Evolutionary conservation across 2,888 invertebrate species (phyloP).

Genomic region (Drosophila fulvimacula): DNA sequence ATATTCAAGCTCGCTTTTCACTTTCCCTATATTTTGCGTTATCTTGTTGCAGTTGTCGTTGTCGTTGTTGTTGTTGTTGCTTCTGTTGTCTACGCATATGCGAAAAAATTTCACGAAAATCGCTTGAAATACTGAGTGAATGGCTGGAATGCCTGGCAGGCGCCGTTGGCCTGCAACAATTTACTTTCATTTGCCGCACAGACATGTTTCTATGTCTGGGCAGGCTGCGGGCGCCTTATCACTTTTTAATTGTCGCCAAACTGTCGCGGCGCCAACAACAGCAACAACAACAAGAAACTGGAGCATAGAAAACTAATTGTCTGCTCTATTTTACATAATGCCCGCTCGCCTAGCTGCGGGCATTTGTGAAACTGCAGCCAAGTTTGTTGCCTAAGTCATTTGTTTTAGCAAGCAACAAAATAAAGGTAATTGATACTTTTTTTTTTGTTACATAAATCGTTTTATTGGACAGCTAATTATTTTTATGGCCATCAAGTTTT

Average conservation of each 20-base stretch:
- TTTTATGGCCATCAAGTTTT: slow-evolving; percentile 8
- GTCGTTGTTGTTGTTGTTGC: slow-evolving; percentile 12
- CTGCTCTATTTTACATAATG: slow-evolving; percentile 83
- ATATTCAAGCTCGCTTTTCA: slow-evolving; percentile 59
- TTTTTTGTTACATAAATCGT: slow-evolving; percentile 13
- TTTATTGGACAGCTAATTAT: slow-evolving; percentile 7
- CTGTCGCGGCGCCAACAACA: slow-evolving; percentile 34
- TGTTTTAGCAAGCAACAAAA: slow-evolving; percentile 40
- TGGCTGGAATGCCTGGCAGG: slow-evolving; percentile 74
- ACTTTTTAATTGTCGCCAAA: slow-evolving; percentile 74
- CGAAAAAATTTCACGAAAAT: slow-evolving; percentile 62
- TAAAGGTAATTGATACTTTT: background rate
- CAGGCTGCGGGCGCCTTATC: slow-evolving; percentile 70
- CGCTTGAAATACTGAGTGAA: slow-evolving; percentile 43
- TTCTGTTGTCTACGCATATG: slow-evolving; percentile 60
- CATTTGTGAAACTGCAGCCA: slow-evolving; percentile 20
- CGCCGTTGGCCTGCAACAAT: slow-evolving; percentile 68
- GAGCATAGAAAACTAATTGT: slow-evolving; percentile 84
- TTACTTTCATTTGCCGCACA: slow-evolving; percentile 73
- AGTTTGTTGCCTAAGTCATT: slow-evolving; percentile 78
- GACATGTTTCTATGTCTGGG: slow-evolving; percentile 10
- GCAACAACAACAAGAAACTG: slow-evolving; percentile 60
- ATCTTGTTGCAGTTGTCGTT: slow-evolving; percentile 53
- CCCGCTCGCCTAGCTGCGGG: slow-evolving; percentile 35
- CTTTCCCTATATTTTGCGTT: slow-evolving; percentile 74